Evolutionary conservation across 1,140 invertebrate species (phyloP).

Genomic region (Hyles euphorbiae): DNA sequence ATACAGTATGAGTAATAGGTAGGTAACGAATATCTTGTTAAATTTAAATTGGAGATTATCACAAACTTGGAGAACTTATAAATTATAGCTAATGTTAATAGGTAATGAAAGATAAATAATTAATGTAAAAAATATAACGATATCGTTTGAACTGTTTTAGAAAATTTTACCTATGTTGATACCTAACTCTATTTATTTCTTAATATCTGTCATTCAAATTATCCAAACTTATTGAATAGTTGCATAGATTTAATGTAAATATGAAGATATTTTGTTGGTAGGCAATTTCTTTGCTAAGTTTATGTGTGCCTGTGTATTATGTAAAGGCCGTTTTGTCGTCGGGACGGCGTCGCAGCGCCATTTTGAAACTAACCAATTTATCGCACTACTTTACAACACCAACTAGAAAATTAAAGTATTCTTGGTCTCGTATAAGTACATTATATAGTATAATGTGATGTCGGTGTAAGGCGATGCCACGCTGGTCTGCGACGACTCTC

Average conservation of each 20-base stretch:
- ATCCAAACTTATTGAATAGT: constrained; percentile 58
- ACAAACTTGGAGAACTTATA: constrained; percentile 67
- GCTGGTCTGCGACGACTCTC: constrained; percentile 22
- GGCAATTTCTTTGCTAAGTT: constrained; percentile 56
- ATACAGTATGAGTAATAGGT: constrained; percentile 54
- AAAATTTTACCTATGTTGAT: constrained; percentile 73
- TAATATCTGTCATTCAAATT: constrained; percentile 52
- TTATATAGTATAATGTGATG: too few species aligned
- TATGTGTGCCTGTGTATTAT: constrained; percentile 57
- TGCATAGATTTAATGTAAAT: constrained; percentile 63
- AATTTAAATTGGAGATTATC: constrained; percentile 67
- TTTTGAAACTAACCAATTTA: constrained; percentile 8
- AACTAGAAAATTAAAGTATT: constrained; percentile 1
- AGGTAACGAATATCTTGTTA: constrained; percentile 72
- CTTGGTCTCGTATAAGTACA: too few species aligned
- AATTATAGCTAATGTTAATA: constrained; percentile 74
- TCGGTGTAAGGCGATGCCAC: neutral
- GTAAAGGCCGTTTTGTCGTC: constrained; percentile 24
- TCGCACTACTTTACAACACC: too few species aligned
- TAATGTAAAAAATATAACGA: constrained; percentile 55
- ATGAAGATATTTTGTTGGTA: constrained; percentile 54
- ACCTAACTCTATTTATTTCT: constrained; percentile 61
- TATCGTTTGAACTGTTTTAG: constrained; percentile 71
- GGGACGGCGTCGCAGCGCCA: constrained; percentile 18
- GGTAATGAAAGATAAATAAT: constrained; percentile 64